Conservation (phyloP, 2,113 vertebrate genomes). For the Diadophis punctatus region DNA sequence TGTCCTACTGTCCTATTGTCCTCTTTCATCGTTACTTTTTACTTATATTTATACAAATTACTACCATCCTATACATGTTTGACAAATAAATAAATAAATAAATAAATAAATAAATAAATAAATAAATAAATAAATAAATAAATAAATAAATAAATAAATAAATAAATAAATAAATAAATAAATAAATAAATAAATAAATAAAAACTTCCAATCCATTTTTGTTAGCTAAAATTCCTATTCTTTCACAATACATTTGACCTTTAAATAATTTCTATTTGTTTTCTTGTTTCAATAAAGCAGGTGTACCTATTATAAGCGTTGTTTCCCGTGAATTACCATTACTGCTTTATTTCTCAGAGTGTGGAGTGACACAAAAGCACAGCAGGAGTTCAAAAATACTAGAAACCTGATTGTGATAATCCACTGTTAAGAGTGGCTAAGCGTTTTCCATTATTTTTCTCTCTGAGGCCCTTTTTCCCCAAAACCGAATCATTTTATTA, state of each 20-base stretch:
- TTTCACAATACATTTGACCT: not conserved
- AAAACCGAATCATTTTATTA: not conserved
- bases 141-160: too few species aligned
- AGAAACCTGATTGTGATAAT: not conserved
- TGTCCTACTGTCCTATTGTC: too few species aligned
- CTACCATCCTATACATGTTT: too few species aligned
- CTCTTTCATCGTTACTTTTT: too few species aligned
- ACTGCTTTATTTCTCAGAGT: not conserved
- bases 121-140: too few species aligned
- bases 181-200: too few species aligned
- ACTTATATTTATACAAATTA: too few species aligned
- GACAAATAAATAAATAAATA: too few species aligned
- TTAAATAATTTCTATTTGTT: not conserved
- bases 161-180: too few species aligned
- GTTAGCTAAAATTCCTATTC: not conserved
- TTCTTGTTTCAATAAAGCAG: not conserved
- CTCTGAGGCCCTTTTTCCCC: not conserved
- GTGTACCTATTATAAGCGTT: not conserved
- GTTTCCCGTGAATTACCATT: not conserved
- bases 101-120: too few species aligned
- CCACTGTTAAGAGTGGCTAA: not conserved
- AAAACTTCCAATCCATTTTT: not conserved
- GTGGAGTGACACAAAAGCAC: not conserved
- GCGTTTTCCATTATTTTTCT: not conserved
- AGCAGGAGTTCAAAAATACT: not conserved